These are phyloP conservation scores for Varanus komodoensis DNA, from an alignment of 2,113 vertebrate genomes.

Conservation along the genomic window DNA sequence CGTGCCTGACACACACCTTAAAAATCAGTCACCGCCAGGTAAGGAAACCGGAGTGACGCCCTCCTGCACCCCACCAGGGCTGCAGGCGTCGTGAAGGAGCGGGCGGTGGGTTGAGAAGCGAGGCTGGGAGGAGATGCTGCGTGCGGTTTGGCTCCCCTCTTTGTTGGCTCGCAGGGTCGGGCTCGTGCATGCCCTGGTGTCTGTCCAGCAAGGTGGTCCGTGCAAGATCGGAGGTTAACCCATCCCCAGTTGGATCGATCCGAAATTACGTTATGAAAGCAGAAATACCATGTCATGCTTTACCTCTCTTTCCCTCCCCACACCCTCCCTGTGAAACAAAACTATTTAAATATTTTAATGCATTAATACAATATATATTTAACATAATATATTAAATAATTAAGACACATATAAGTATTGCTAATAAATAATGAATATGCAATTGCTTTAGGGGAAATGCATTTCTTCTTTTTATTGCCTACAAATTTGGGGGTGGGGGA, in stretches of 20 bases:
- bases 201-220: background rate
- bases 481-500: background rate
- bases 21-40: background rate
- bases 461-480: background rate
- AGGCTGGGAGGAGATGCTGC: background rate
- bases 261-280: background rate
- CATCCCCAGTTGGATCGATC: background rate
- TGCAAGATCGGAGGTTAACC: background rate
- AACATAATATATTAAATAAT: too few species aligned
- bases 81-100: background rate
- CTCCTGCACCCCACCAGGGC: too few species aligned
- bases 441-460: too few species aligned
- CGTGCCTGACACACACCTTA: background rate
- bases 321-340: background rate
- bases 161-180: background rate
- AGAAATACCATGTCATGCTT: background rate
- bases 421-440: too few species aligned
- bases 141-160: background rate
- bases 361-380: too few species aligned
- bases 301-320: background rate
- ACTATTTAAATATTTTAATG: too few species aligned
- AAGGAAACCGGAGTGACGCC: background rate
- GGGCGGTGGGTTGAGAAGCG: background rate
- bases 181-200: background rate
- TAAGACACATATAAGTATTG: too few species aligned